Conservation (phyloP, 2,888 invertebrate genomes). For the Mesopsocus fuscifrons region DNA sequence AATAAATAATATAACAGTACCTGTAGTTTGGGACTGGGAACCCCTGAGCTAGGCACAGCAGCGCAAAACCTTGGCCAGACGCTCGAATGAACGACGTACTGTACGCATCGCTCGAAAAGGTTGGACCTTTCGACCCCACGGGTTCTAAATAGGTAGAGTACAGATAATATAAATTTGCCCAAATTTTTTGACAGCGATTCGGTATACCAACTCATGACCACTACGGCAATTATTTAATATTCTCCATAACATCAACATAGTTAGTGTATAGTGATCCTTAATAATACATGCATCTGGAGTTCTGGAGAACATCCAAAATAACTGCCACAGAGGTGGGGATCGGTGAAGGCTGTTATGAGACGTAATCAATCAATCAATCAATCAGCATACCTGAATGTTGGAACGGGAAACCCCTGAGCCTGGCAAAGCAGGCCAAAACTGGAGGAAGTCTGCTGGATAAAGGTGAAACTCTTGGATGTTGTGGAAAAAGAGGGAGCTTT, state of each 20-base stretch:
- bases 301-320: too few species aligned
- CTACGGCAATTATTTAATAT: too few species aligned
- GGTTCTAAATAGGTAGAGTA: slow-evolving; percentile 31
- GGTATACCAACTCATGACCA: too few species aligned
- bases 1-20: slow-evolving; percentile 20
- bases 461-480: slow-evolving; percentile 12
- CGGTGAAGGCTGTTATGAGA: too few species aligned
- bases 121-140: slow-evolving; percentile 41
- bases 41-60: slow-evolving; percentile 37
- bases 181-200: too few species aligned
- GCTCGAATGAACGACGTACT: slow-evolving; percentile 17
- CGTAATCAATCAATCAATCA: too few species aligned
- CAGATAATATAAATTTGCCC: not conserved
- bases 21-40: slow-evolving; percentile 31
- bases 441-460: slow-evolving; percentile 12
- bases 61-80: slow-evolving; percentile 26
- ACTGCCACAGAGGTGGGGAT: too few species aligned
- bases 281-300: too few species aligned
- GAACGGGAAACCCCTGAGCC: slow-evolving; percentile 35
- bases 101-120: slow-evolving; percentile 32
- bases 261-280: too few species aligned
- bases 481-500: slow-evolving; percentile 25
- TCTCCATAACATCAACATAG: too few species aligned
- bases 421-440: slow-evolving; percentile 26
- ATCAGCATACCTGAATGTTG: slow-evolving; percentile 28